A percentile compares a stretch with the other conserved stretches of the same genome.
Evolutionary conservation across 2,797 vertebrate genomes (phyloP).

Genomic region (Gouania willdenowi): DNA sequence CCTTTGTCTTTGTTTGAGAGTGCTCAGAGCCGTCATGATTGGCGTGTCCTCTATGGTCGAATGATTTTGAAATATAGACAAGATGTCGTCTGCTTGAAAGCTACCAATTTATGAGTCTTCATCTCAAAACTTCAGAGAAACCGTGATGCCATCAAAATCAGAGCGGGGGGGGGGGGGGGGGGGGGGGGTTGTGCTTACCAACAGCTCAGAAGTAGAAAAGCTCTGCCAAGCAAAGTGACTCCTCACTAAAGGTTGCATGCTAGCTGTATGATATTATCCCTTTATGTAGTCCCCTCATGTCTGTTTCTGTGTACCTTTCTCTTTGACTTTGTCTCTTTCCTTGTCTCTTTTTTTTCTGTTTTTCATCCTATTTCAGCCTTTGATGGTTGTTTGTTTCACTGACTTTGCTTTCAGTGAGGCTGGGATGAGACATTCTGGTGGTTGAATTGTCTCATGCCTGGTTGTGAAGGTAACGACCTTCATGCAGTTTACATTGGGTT

Average conservation of each 20-base stretch:
- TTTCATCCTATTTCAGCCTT: constrained; percentile 21
- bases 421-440: constrained; percentile 34
- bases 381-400: constrained; percentile 19
- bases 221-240: constrained; percentile 50
- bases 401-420: constrained; percentile 26
- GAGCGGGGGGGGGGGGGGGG: no score
- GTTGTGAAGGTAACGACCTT: constrained; percentile 51
- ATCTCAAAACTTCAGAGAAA: constrained; percentile 65
- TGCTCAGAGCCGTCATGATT: constrained; percentile 45
- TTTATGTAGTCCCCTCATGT: constrained; percentile 25
- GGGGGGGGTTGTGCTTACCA: constrained; percentile 58
- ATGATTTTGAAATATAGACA: constrained; percentile 78
- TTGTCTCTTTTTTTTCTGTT: constrained; percentile 30
- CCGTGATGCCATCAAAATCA: constrained; percentile 53
- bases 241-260: constrained; percentile 53
- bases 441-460: constrained; percentile 42
- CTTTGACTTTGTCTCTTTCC: constrained; percentile 36
- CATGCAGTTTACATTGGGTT: constrained; percentile 29
- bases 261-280: constrained; percentile 32
- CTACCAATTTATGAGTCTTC: constrained; percentile 75
- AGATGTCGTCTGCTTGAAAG: constrained; percentile 74
- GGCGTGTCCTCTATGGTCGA: constrained; percentile 74
- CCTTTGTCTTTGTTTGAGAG: constrained; percentile 38
- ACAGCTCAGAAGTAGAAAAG: constrained; percentile 59
- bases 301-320: constrained; percentile 13